phyloP scores from a whole-genome alignment of 1,140 invertebrate genomes.

The Drosophila truncata region DNA sequence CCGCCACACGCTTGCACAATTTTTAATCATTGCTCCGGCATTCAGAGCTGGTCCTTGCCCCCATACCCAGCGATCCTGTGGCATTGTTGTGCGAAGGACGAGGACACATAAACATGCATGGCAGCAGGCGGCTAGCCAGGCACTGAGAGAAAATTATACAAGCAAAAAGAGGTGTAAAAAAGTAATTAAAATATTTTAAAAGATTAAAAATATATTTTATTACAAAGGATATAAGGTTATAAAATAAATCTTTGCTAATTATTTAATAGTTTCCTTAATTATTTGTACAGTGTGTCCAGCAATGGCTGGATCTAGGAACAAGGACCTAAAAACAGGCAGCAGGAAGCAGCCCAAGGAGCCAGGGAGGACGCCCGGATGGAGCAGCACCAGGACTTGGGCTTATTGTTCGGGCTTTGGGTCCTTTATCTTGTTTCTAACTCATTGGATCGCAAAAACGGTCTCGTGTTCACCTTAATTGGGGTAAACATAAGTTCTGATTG shows the following conservation, averaged over 20 bases:
- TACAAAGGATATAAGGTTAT: neutral
- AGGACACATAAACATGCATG: constrained; percentile 78
- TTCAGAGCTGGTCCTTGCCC: constrained; percentile 40
- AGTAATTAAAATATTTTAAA: too few species aligned
- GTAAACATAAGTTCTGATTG: constrained; percentile 84
- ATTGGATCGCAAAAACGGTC: constrained; percentile 84
- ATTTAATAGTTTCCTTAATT: too few species aligned
- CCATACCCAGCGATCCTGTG: constrained; percentile 9
- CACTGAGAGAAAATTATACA: neutral
- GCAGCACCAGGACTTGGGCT: constrained; percentile 51
- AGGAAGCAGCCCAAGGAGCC: constrained; percentile 9
- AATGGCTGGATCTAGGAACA: constrained; percentile 10
- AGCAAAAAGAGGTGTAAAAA: neutral
- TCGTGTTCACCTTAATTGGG: constrained; percentile 84
- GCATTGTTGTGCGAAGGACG: constrained; percentile 66
- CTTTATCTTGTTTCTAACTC: constrained; percentile 84
- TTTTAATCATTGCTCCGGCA: constrained; percentile 76
- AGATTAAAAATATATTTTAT: neutral
- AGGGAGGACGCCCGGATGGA: constrained; percentile 20
- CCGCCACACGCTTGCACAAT: constrained; percentile 74
- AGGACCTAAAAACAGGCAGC: neutral
- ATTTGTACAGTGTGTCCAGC: constrained; percentile 3
- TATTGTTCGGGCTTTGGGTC: constrained; percentile 80
- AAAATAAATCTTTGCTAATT: neutral
- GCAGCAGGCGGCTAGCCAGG: constrained; percentile 35